Base-by-base conservation (phyloP, 2,797 vertebrate genomes). In the Smutsia temminckii region DNA sequence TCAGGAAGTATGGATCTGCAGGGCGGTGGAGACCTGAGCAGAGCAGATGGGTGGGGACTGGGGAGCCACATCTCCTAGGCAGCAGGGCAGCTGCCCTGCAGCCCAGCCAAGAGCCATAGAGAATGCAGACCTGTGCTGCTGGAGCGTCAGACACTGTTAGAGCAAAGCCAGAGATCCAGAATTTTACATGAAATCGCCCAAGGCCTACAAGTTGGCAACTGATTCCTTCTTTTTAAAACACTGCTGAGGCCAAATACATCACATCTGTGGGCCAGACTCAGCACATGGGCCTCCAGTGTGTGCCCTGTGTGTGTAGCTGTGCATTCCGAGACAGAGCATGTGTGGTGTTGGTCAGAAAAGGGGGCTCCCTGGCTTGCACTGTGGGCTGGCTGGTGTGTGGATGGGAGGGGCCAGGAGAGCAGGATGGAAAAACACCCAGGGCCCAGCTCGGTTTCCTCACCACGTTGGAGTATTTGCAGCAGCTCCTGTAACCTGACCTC, bases 161-260 rank as follows among this genome's bases (percentile, higher is more conserved):
- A 96, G 74, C 20, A 68, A 95, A 96, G 64, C 34, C 85, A 88
- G 61, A 96, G 88, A 72, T 81, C 40, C 59, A 90, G 80, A 89
- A 81, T 84, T 94, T 91, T 88, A 94, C 92, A 46, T 94, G 85
- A 97, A 93, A 83, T 97, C 68, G 90, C 51, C 46, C 74, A 93
- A 86, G 40, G 53, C 91, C 93, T 94, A 71, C 69, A 89, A 92
- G 61, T 89, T 95, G 83, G 94, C 92, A 91, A 89, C 66, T 42
- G 40, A 74, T 53, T 59, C 25, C 40, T 64, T 95, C 88, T 74
- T 46, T 63, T 87, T 49, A 32, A 66, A 91, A 63, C 32, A 83
- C 16, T 55, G 13, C 34, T 46, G 55, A n/a, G 18, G 57, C 92
- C 93, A 95, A 93, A 72, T 59, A 77, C 32, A 75, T 93, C 96